Conservation (phyloP, 2,797 vertebrate genomes). For the Falco biarmicus region DNA sequence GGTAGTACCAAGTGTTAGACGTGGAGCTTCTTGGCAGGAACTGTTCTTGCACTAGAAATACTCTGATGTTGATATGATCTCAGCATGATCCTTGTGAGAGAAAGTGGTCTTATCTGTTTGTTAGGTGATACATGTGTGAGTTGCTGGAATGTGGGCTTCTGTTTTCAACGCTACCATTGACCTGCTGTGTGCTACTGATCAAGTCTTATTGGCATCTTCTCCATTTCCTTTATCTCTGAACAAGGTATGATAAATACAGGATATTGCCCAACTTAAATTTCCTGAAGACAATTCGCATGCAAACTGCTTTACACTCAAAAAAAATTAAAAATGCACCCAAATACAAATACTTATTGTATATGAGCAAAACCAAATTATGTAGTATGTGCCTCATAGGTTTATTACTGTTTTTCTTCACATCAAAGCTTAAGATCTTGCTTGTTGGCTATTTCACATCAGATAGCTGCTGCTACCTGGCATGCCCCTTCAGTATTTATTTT, state of each 20-base stretch:
- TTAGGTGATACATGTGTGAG: not conserved
- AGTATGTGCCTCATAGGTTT: not conserved
- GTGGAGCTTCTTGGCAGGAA: not conserved
- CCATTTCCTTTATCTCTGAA: not conserved
- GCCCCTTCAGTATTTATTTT: constrained; percentile 55
- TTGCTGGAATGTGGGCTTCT: not conserved
- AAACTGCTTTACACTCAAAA: not conserved
- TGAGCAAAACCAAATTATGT: not conserved
- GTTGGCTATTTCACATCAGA: constrained; percentile 17
- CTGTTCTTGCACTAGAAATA: not conserved
- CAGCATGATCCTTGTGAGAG: not conserved
- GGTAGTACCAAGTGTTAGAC: not conserved
- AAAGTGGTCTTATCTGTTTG: not conserved
- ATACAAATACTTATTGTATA: not conserved
- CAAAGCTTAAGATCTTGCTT: not conserved
- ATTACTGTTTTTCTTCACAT: not conserved
- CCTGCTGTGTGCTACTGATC: not conserved
- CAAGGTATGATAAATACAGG: constrained; percentile 14
- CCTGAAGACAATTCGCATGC: not conserved
- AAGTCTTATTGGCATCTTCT: not conserved
- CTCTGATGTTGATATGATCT: not conserved
- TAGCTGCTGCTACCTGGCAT: constrained; percentile 41
- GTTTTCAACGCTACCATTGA: not conserved
- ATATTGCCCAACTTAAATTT: not conserved
- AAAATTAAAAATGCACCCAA: not conserved